These are phyloP conservation scores for Cygnus atratus DNA, from an alignment of 2,113 vertebrate genomes.

Conservation along the genomic window DNA sequence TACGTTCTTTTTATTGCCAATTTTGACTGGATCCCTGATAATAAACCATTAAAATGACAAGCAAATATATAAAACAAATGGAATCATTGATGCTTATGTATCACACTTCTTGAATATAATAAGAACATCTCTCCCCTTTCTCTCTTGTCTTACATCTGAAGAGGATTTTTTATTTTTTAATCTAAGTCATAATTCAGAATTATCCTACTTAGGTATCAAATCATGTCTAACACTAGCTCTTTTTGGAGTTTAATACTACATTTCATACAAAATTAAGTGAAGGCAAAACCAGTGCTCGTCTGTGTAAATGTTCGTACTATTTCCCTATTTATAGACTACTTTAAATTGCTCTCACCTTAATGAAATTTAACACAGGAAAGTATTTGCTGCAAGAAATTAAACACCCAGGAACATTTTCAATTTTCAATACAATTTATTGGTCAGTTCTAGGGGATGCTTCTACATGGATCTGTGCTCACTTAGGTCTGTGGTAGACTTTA, in stretches of 20 bases:
- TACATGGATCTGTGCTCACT: not conserved
- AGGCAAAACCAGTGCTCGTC: not conserved
- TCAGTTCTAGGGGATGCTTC: not conserved
- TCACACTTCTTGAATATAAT: constrained; percentile 31
- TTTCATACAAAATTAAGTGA: not conserved
- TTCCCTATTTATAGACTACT: not conserved
- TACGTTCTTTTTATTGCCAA: constrained; percentile 61
- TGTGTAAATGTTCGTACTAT: not conserved
- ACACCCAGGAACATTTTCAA: not conserved
- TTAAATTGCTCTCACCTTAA: not conserved
- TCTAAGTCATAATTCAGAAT: constrained; percentile 12
- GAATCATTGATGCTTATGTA: constrained; percentile 37
- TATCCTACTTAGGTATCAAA: not conserved
- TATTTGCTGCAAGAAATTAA: not conserved
- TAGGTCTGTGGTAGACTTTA: not conserved
- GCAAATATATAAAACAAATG: constrained; percentile 59
- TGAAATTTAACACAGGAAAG: not conserved
- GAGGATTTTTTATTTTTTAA: constrained; percentile 27
- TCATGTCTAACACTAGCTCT: not conserved
- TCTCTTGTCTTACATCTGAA: not conserved
- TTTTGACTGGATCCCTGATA: constrained; percentile 61
- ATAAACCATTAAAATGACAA: constrained; percentile 66
- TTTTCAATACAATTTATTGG: not conserved
- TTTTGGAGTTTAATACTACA: not conserved
- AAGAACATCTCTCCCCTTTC: constrained; percentile 1